These are phyloP conservation scores for Geodia barretti DNA, from an alignment of 37 sponge, comb jelly and placozoan genomes.

Conservation along the genomic window DNA sequence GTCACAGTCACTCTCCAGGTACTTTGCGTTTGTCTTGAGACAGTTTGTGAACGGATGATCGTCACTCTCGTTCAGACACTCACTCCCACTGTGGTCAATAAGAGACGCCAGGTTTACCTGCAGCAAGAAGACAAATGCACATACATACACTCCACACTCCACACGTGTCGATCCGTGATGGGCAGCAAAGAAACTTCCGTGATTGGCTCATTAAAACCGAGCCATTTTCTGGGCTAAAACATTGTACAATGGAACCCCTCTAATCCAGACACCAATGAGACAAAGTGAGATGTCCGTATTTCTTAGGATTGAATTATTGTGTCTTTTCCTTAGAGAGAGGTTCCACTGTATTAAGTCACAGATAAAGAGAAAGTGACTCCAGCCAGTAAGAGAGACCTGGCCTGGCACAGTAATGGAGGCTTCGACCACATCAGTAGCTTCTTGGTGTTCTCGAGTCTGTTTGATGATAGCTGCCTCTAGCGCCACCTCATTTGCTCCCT, in stretches of 20 bases:
- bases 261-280: neutral
- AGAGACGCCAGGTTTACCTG: conserved; percentile 51
- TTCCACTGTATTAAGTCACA: too few relatives aligned
- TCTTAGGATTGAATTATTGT: too few relatives aligned
- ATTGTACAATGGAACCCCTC: neutral
- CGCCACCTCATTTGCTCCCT: conserved; percentile 56
- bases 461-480: conserved; percentile 71
- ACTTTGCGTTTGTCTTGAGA: conserved; percentile 32
- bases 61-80: conserved; percentile 94
- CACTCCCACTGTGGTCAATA: conserved; percentile 69
- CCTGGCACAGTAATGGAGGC: conserved; percentile 27
- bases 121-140: neutral
- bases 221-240: too few relatives aligned
- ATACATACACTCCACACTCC: too few relatives aligned
- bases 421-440: neutral
- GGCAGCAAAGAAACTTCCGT: too few relatives aligned
- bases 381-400: too few relatives aligned
- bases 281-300: too few relatives aligned
- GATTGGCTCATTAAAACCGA: too few relatives aligned
- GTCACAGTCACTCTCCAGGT: conserved; percentile 92
- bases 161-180: too few relatives aligned
- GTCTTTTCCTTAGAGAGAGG: too few relatives aligned
- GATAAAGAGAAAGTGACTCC: too few relatives aligned
- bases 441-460: conserved; percentile 16
- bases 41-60: conserved; percentile 67